phyloP scores from a whole-genome alignment of 2,888 invertebrate species.

The Macaria liturata region DNA sequence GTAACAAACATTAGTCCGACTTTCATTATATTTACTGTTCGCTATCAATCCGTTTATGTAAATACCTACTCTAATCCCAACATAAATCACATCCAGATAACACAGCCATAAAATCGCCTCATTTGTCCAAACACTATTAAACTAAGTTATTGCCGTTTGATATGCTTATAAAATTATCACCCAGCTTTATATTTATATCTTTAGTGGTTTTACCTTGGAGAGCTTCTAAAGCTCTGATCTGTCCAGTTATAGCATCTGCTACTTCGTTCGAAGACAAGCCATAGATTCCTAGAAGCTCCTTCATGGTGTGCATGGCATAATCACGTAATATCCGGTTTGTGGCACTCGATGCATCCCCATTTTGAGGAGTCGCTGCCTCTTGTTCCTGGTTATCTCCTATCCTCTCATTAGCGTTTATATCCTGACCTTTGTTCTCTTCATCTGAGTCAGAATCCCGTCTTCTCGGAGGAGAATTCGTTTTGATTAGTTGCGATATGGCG shows the following conservation, averaged over 20 bases:
- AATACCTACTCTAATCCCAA: slow-evolving; percentile 4
- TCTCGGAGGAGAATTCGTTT: slow-evolving; percentile 79
- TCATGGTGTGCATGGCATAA: slow-evolving; percentile 91
- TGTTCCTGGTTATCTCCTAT: slow-evolving; percentile 61
- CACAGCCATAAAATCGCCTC: slow-evolving; percentile 21
- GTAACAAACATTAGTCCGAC: too few relatives aligned
- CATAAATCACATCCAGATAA: slow-evolving; percentile 26
- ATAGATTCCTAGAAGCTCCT: slow-evolving; percentile 89
- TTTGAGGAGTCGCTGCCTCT: slow-evolving; percentile 62
- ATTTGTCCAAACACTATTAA: slow-evolving; percentile 37
- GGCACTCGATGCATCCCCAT: slow-evolving; percentile 72
- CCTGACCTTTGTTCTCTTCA: slow-evolving; percentile 73
- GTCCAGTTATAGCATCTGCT: slow-evolving; percentile 87
- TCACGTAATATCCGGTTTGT: slow-evolving; percentile 87
- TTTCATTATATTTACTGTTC: too few relatives aligned
- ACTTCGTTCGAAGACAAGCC: slow-evolving; percentile 88
- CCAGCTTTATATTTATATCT: slow-evolving; percentile 28
- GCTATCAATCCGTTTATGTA: neutral
- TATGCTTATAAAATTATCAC: slow-evolving; percentile 36
- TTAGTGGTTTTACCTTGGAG: slow-evolving; percentile 73
- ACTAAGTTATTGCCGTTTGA: slow-evolving; percentile 28
- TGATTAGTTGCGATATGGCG: slow-evolving; percentile 81
- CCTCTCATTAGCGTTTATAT: slow-evolving; percentile 76
- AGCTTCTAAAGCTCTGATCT: slow-evolving; percentile 86
- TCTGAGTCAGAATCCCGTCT: slow-evolving; percentile 80